These are phyloP conservation scores for Archocentrus centrarchus DNA, from an alignment of 2,113 vertebrate genomes.

Conservation along the genomic window DNA sequence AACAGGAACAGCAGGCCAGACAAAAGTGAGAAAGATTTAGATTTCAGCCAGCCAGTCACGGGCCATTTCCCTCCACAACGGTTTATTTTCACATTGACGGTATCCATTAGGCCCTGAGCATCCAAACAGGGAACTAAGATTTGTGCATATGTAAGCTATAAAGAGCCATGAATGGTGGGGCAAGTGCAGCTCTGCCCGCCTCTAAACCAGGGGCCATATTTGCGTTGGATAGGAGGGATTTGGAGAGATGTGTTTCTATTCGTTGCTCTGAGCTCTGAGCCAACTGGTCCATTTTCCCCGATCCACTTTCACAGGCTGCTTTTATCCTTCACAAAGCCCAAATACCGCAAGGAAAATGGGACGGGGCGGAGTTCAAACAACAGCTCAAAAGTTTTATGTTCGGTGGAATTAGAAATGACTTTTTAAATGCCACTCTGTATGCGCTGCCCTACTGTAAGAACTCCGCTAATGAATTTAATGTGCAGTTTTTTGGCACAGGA, in stretches of 20 bases:
- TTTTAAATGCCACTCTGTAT: slow-evolving; percentile 76
- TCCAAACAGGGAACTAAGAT: slow-evolving; percentile 52
- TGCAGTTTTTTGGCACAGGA: slow-evolving; percentile 64
- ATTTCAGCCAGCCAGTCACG: slow-evolving; percentile 7
- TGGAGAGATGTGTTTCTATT: slow-evolving; percentile 72
- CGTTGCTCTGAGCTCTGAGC: slow-evolving; percentile 60
- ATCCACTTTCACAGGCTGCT: slow-evolving; percentile 77
- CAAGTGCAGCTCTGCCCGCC: slow-evolving; percentile 62
- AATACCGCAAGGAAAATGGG: slow-evolving; percentile 74
- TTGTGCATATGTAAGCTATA: slow-evolving; percentile 72
- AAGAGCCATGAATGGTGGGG: slow-evolving; percentile 65
- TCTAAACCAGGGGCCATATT: slow-evolving; percentile 65
- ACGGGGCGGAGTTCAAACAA: slow-evolving; percentile 71
- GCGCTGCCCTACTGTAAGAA: slow-evolving; percentile 68
- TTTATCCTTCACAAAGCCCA: slow-evolving; percentile 76
- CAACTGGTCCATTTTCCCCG: slow-evolving; percentile 74
- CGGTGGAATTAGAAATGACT: slow-evolving; percentile 76
- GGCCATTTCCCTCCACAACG: slow-evolving; percentile 36
- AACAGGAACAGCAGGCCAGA: slow-evolving; percentile 5
- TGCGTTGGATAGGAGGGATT: slow-evolving; percentile 68
- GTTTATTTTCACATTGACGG: slow-evolving; percentile 64
- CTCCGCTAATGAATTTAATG: slow-evolving; percentile 77
- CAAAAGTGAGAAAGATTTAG: slow-evolving; percentile 9
- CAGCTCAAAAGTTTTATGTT: slow-evolving; percentile 78
- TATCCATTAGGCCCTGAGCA: slow-evolving; percentile 41